Base-by-base conservation (phyloP, 2,113 vertebrate genomes). In the Coreoperca whiteheadi region DNA sequence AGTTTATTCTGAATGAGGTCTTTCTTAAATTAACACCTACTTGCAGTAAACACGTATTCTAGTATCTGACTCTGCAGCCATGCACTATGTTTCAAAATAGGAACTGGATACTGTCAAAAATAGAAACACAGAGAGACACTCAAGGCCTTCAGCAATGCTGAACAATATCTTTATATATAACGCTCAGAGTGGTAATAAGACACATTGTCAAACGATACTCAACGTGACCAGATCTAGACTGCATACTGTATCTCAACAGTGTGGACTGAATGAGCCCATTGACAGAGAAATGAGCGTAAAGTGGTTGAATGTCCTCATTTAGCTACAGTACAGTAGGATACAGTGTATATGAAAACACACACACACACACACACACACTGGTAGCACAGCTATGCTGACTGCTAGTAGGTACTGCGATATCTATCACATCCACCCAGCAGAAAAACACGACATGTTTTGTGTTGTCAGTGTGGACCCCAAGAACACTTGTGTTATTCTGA, bases 261-360 rank as follows among this genome's bases (percentile, higher is more conserved):
- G 23, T 59, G 77, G 59, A 66, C 78, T 93, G 88, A 93, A 92
- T 89, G 84, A 74, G 82, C 16, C 79, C 63, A 86, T 91, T 92
- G 87, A 90, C 25, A 23, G 64, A 68, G 74, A 84, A 75, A 85
- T 84, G 50, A 82, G 84, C 3, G 32, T 82, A 73, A 86, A 92
- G 84, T 60, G 21, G 76, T 74, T 91, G 83, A 93, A 89, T 92
- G 91, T 88, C 60, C 85, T 88, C 84, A 84, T 93, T 93, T 91
- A 87, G 85, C 79, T 72, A 32, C 81, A 70, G 84, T 91, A 93
- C 91, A 92, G 87, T 88, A 73, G 70, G 67, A 90, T 82, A 87
- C 90, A 89, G 90, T 91, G 81, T 81, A 20, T 60, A 28, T 72
- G 21, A 79, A 84, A 51, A 79, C 28, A 83, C 73, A 81, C 56